phyloP scores from a whole-genome alignment of 1,140 invertebrate species.

The Laodelphax striatellus region DNA sequence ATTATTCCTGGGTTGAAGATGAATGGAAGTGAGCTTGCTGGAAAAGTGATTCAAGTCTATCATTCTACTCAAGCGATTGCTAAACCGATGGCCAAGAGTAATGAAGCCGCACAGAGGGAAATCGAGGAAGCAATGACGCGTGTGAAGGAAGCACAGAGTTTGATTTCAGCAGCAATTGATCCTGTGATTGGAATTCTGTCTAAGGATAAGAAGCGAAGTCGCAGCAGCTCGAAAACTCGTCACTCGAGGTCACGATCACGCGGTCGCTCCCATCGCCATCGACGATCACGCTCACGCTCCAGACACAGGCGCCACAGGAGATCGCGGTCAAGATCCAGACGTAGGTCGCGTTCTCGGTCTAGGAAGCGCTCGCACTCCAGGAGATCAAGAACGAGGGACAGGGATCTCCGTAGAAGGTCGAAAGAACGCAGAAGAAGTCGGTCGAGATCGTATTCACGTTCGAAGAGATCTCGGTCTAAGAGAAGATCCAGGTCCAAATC shows the following conservation, averaged over 20 bases:
- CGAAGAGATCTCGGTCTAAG: conserved; percentile 16
- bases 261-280: conserved; percentile 34
- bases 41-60: conserved; percentile 48
- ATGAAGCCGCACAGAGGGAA: conserved; percentile 87
- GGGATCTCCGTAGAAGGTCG: conserved; percentile 41
- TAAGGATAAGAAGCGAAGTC: conserved; percentile 62
- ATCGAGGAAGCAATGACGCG: conserved; percentile 95
- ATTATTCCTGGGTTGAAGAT: conserved; percentile 77
- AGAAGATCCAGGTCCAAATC: conserved; percentile 28
- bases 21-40: conserved; percentile 65
- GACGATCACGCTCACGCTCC: conserved; percentile 44
- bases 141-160: conserved; percentile 88
- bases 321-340: conserved; percentile 49
- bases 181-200: conserved; percentile 74
- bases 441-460: conserved; percentile 29
- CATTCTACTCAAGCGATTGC: conserved; percentile 84
- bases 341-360: conserved; percentile 30
- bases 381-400: conserved; percentile 41
- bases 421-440: conserved; percentile 38
- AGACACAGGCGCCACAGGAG: conserved; percentile 40
- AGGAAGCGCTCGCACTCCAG: conserved; percentile 27
- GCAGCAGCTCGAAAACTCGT: conserved; percentile 28
- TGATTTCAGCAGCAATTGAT: conserved; percentile 86
- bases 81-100: conserved; percentile 88
- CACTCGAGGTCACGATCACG: conserved; percentile 37